These are phyloP conservation scores for Siniperca chuatsi DNA, from an alignment of 2,113 vertebrate species.

Conservation along the genomic window DNA sequence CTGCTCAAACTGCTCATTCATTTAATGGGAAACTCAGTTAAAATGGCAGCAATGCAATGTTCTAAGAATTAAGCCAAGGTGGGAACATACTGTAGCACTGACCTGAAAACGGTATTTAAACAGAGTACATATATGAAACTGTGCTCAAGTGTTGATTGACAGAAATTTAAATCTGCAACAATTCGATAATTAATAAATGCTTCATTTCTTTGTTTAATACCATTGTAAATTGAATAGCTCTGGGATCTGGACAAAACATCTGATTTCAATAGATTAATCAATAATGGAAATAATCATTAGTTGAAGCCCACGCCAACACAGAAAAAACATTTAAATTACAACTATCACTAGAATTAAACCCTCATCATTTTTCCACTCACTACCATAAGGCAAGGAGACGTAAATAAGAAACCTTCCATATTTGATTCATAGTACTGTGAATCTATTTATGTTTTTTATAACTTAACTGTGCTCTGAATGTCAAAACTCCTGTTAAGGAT, in stretches of 20 bases:
- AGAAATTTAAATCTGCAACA: neutral
- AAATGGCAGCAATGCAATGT: neutral
- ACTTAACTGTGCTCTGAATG: neutral
- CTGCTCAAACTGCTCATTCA: neutral
- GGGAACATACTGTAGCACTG: neutral
- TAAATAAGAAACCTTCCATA: neutral
- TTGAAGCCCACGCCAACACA: neutral
- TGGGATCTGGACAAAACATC: neutral
- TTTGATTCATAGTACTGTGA: neutral
- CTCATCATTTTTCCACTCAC: neutral
- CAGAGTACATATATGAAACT: neutral
- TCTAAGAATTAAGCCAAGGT: neutral
- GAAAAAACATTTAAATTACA: neutral
- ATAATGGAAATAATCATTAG: neutral
- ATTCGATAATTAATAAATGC: neutral
- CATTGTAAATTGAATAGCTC: neutral
- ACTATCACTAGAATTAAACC: neutral
- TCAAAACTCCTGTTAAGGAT: neutral
- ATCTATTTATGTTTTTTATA: neutral
- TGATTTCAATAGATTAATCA: neutral
- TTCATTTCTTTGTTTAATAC: neutral
- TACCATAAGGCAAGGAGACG: neutral
- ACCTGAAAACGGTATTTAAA: too few relatives aligned
- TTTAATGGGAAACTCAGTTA: neutral
- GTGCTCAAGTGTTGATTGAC: neutral